Conservation (phyloP, 2,797 vertebrate genomes). For the Enteromius paludinosus region DNA sequence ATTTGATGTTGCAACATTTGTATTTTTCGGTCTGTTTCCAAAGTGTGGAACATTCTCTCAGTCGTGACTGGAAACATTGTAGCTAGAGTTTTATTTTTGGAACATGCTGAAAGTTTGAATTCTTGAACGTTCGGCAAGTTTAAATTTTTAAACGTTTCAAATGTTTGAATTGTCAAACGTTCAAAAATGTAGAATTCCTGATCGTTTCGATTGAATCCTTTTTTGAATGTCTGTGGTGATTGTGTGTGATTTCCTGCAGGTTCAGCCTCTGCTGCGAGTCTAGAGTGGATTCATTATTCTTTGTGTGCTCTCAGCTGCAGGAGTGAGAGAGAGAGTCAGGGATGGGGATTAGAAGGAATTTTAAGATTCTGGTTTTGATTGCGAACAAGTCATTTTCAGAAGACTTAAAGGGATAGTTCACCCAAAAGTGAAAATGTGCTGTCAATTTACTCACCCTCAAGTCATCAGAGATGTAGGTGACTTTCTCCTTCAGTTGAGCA, state of each 20-base stretch:
- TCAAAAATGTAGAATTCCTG: neutral
- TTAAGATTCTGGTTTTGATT: neutral
- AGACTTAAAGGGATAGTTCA: neutral
- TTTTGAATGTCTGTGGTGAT: neutral
- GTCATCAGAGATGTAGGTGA: neutral
- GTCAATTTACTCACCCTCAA: neutral
- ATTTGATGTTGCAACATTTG: neutral
- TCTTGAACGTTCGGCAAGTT: too few relatives aligned
- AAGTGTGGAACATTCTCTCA: neutral
- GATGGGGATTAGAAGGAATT: neutral
- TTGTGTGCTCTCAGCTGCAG: neutral
- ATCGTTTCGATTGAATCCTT: neutral
- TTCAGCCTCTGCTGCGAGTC: constrained; percentile 4
- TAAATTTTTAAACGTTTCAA: too few relatives aligned
- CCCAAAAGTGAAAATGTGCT: neutral
- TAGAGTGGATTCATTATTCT: neutral
- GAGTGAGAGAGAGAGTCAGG: too few relatives aligned
- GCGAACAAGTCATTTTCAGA: neutral
- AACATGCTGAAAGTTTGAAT: neutral
- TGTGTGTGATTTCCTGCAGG: constrained; percentile 2
- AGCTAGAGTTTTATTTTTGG: neutral
- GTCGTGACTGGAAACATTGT: neutral
- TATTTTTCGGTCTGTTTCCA: neutral
- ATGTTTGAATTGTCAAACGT: neutral
- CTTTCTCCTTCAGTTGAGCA: neutral